Conservation (phyloP, 2,888 invertebrate genomes). For the Dascillus cervinus region DNA sequence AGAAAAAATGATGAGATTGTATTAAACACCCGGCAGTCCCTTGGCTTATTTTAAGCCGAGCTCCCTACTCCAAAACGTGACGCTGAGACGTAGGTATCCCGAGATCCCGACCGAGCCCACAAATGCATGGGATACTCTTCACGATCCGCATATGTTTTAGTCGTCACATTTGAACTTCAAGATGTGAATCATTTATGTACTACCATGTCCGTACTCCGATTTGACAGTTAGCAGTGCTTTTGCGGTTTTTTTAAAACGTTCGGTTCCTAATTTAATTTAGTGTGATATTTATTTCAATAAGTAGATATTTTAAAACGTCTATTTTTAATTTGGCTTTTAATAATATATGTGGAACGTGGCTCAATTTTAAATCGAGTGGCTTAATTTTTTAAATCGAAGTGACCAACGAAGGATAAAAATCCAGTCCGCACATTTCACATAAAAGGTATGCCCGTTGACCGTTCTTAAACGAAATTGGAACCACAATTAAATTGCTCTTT, state of each 20-base stretch:
- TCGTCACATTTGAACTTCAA: slow-evolving; percentile 6
- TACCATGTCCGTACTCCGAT: slow-evolving; percentile 1
- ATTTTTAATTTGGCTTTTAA: slow-evolving; percentile 3
- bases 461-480: too few relatives aligned
- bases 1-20: too few relatives aligned
- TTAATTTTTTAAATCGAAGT: too few relatives aligned
- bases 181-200: slow-evolving; percentile 7
- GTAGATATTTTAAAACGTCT: slow-evolving; percentile 1
- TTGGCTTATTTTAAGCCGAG: slow-evolving; percentile 32
- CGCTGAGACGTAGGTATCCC: slow-evolving; percentile 8
- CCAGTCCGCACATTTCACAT: too few relatives aligned
- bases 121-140: slow-evolving; percentile 8
- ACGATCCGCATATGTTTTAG: slow-evolving; percentile 5
- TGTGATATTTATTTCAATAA: too few relatives aligned
- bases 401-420: too few relatives aligned
- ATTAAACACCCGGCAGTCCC: slow-evolving; percentile 23
- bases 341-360: slow-evolving; percentile 1
- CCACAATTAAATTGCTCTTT: too few relatives aligned
- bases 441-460: too few relatives aligned
- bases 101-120: slow-evolving; percentile 11
- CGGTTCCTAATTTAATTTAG: too few relatives aligned
- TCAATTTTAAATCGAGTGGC: too few relatives aligned
- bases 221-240: slow-evolving; percentile 6
- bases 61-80: slow-evolving; percentile 20
- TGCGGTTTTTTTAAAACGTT: too few relatives aligned